Conservation (phyloP, 30 jellyfish, hydroid and myxozoan genomes). For the Rhopilema esculentum region DNA sequence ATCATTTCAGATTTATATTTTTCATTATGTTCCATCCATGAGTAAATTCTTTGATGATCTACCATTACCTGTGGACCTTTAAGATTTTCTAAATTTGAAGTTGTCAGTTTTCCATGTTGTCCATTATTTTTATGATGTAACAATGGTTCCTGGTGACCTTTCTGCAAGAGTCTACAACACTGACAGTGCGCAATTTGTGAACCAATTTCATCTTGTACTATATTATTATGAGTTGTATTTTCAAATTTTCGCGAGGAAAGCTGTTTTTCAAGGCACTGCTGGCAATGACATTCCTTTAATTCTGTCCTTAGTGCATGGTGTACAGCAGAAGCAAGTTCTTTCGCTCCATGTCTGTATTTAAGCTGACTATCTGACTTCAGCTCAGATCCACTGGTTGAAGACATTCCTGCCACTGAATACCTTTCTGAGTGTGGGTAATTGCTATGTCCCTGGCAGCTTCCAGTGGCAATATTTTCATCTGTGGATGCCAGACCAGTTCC, state of each 20-base stretch:
- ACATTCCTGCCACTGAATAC: constrained; percentile 93
- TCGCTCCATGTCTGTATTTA: constrained; percentile 87
- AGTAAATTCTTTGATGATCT: constrained; percentile 72
- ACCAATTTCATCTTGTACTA: constrained; percentile 10
- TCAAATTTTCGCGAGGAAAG: constrained; percentile 4
- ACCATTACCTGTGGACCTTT: constrained; percentile 52
- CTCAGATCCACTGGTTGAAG: constrained; percentile 93
- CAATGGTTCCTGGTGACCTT: constrained; percentile 29
- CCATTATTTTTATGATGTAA: constrained; percentile 28
- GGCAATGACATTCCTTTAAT: constrained; percentile 85
- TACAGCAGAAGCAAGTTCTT: constrained; percentile 90
- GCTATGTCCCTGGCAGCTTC: constrained; percentile 50
- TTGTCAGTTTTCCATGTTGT: constrained; percentile 20
- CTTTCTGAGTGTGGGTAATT: constrained; percentile 89
- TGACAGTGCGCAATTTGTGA: constrained; percentile 52
- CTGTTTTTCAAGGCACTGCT: constrained; percentile 62
- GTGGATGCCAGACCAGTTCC: neutral
- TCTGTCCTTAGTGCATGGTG: constrained; percentile 93
- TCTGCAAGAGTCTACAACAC: constrained; percentile 57
- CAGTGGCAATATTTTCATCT: neutral
- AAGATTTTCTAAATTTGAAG: constrained; percentile 51
- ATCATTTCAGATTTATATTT: constrained; percentile 52
- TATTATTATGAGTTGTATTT: constrained; percentile 3
- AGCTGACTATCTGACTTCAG: constrained; percentile 67
- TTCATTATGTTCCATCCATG: constrained; percentile 96